phyloP scores from a whole-genome alignment of 2,113 vertebrate species.

The Halichoerus grypus region DNA sequence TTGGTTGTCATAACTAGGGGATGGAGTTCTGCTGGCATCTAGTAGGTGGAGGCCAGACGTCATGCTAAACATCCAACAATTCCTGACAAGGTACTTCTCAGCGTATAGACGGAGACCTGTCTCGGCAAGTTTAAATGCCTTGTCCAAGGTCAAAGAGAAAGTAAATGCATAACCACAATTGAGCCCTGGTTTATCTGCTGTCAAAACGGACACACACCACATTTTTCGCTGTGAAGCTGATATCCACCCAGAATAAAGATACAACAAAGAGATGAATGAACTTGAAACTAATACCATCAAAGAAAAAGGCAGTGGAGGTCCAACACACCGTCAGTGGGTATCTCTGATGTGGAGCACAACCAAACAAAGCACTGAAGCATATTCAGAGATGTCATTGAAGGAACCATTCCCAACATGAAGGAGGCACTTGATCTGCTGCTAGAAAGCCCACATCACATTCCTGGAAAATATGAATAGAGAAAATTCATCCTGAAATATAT shows the following conservation, averaged over 20 bases:
- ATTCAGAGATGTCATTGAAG: background rate
- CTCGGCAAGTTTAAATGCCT: background rate
- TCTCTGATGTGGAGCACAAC: fast-evolving
- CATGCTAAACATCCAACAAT: fast-evolving
- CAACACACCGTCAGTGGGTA: fast-evolving
- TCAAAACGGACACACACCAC: background rate
- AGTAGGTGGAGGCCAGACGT: background rate
- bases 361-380: background rate
- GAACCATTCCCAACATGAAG: background rate
- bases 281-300: background rate
- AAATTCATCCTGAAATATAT: background rate
- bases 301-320: background rate
- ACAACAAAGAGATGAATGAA: background rate
- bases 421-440: background rate
- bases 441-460: background rate
- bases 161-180: background rate
- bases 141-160: background rate
- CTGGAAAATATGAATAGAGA: background rate
- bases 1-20: too few relatives aligned
- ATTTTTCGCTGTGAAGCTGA: background rate
- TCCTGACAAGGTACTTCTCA: background rate
- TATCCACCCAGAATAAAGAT: background rate
- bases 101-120: background rate
- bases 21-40: background rate
- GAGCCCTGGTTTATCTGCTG: background rate